phyloP scores from a whole-genome alignment of 1,140 invertebrate genomes.

The Ericerus pela region DNA sequence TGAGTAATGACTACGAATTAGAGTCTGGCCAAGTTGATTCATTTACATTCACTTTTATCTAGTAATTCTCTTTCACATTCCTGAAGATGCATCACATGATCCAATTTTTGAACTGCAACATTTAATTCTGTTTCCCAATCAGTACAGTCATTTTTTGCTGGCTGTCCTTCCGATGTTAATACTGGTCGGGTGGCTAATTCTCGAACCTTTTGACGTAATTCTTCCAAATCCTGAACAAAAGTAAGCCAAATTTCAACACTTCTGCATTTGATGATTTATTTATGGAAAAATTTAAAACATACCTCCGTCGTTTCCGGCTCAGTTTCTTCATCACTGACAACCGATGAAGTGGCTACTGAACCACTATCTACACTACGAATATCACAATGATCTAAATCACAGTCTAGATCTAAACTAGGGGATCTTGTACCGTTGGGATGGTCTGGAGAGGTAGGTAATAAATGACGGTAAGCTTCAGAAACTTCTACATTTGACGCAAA shows the following conservation, averaged over 20 bases:
- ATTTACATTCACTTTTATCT: too few species aligned
- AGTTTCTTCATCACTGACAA: slow-evolving; percentile 21
- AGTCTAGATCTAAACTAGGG: slow-evolving; percentile 21
- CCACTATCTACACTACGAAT: slow-evolving; percentile 24
- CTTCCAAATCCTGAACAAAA: slow-evolving; percentile 24
- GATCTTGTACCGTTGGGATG: background rate
- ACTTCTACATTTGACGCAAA: background rate
- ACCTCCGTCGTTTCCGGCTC: background rate
- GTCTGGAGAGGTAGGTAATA: background rate
- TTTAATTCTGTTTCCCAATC: slow-evolving; percentile 26
- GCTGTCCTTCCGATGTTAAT: slow-evolving; percentile 13
- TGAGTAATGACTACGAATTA: too few species aligned
- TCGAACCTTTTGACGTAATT: slow-evolving; percentile 23
- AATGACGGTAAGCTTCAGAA: background rate
- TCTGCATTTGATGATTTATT: background rate
- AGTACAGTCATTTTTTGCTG: slow-evolving; percentile 16
- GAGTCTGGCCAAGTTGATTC: too few species aligned
- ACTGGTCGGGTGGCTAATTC: slow-evolving; percentile 23
- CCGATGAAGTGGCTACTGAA: slow-evolving; percentile 25
- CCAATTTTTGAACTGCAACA: slow-evolving; percentile 24
- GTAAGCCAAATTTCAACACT: background rate
- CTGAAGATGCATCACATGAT: slow-evolving; percentile 23
- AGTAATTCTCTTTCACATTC: slow-evolving; percentile 22
- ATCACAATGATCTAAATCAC: slow-evolving; percentile 25
- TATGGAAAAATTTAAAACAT: background rate